Conservation (phyloP, 2,797 vertebrate species). For the Lophius americanus region DNA sequence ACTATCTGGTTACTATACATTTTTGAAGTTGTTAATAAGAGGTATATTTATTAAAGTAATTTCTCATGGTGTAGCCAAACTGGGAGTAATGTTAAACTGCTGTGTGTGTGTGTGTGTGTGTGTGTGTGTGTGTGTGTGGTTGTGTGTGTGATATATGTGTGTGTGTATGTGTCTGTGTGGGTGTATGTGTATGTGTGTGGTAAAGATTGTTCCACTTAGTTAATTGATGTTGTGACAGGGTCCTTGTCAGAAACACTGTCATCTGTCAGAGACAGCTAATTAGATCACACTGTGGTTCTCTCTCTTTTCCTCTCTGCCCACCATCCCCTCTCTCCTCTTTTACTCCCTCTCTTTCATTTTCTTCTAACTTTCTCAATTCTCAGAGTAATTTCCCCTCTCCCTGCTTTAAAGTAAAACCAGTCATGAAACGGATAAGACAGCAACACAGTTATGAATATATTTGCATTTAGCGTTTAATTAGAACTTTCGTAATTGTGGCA, state of each 20-base stretch:
- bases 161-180: slow-evolving; percentile 9
- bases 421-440: slow-evolving; percentile 79
- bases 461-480: slow-evolving; percentile 83
- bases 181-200: slow-evolving; percentile 14
- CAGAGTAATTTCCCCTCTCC: slow-evolving; percentile 68
- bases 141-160: not conserved
- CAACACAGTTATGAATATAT: slow-evolving; percentile 82
- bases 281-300: slow-evolving; percentile 57
- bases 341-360: slow-evolving; percentile 6
- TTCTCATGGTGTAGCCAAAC: not conserved
- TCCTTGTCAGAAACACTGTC: slow-evolving; percentile 72
- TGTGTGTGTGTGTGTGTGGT: slow-evolving; percentile 6
- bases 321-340: not conserved
- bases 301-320: not conserved
- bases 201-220: slow-evolving; percentile 66
- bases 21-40: slow-evolving; percentile 29
- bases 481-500: slow-evolving; percentile 75
- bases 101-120: slow-evolving; percentile 23
- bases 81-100: slow-evolving; percentile 25
- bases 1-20: slow-evolving; percentile 22
- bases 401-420: slow-evolving; percentile 77
- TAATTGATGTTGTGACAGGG: slow-evolving; percentile 73
- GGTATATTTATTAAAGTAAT: not conserved
- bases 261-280: slow-evolving; percentile 72
- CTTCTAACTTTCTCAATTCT: slow-evolving; percentile 44